These are phyloP conservation scores for Pseudorhombus dupliciocellatus DNA, from an alignment of 2,113 vertebrate species.

Conservation along the genomic window DNA sequence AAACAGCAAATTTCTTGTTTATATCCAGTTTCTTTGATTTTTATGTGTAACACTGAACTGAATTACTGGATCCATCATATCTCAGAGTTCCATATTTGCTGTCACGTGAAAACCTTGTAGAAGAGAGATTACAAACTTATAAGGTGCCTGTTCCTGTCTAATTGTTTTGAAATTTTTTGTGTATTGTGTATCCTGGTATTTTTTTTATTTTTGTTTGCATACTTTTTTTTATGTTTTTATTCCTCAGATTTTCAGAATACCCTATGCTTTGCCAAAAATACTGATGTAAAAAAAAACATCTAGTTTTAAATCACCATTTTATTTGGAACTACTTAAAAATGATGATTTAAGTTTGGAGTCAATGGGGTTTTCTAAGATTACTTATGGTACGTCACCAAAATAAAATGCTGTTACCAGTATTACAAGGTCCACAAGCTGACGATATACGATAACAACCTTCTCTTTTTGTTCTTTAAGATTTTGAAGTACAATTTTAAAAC, in stretches of 20 bases:
- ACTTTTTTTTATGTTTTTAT: conserved; percentile 48
- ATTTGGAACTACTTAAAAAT: conserved; percentile 41
- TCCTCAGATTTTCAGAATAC: conserved; percentile 41
- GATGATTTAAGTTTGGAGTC: conserved; percentile 32
- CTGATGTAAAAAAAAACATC: conserved; percentile 27
- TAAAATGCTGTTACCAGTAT: conserved; percentile 20
- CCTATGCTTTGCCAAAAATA: conserved; percentile 63
- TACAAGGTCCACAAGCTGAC: conserved; percentile 22
- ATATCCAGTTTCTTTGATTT: conserved; percentile 75
- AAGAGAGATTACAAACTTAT: conserved; percentile 71
- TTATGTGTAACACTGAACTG: conserved; percentile 86
- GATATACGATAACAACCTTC: conserved; percentile 41
- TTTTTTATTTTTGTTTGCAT: conserved; percentile 49
- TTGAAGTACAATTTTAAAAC: conserved; percentile 27
- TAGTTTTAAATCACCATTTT: conserved; percentile 26
- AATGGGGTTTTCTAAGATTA: conserved; percentile 10
- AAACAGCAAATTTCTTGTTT: conserved; percentile 50
- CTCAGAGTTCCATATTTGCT: conserved; percentile 91
- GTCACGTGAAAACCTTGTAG: conserved; percentile 74
- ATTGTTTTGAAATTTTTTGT: conserved; percentile 53
- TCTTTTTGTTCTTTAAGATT: conserved; percentile 49
- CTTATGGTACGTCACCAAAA: conserved; percentile 19
- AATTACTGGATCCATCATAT: conserved; percentile 78
- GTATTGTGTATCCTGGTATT: conserved; percentile 43
- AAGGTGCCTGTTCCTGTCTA: conserved; percentile 77